These are phyloP conservation scores for Bombus balteatus DNA, from an alignment of 1,140 invertebrate species.

Conservation along the genomic window DNA sequence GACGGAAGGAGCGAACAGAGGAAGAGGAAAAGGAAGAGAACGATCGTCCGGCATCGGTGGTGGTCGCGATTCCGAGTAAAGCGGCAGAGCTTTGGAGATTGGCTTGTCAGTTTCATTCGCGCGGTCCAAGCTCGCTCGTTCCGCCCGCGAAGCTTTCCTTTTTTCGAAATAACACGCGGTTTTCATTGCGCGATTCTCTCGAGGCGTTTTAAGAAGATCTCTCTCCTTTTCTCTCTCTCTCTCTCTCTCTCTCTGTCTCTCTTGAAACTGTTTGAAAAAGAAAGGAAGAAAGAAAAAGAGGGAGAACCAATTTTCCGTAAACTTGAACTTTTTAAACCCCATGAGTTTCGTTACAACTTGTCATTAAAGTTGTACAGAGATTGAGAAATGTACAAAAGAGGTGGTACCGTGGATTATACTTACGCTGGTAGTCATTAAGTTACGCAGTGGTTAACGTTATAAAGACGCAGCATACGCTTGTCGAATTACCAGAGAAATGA, in stretches of 20 bases:
- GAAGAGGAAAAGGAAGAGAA: conserved; percentile 42
- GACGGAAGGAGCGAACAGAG: background rate
- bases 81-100: conserved; percentile 3
- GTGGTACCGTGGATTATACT: background rate
- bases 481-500: background rate
- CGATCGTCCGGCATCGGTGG: conserved; percentile 53
- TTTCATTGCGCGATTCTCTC: background rate
- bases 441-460: no score
- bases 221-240: no score
- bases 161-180: background rate
- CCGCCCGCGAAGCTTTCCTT: background rate
- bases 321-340: no score
- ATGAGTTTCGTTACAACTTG: no score
- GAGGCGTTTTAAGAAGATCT: background rate
- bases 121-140: conserved; percentile 56
- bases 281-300: background rate
- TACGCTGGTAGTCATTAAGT: background rate
- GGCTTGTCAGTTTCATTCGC: conserved; percentile 68
- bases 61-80: background rate
- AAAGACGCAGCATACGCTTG: no score
- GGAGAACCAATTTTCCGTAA: no score
- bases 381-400: background rate
- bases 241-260: no score
- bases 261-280: background rate
- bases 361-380: background rate